Percentiles rank a stretch among this genome's conserved stretches.
phyloP scores from a whole-genome alignment of 2,888 invertebrate genomes.

The Sipha maydis region DNA sequence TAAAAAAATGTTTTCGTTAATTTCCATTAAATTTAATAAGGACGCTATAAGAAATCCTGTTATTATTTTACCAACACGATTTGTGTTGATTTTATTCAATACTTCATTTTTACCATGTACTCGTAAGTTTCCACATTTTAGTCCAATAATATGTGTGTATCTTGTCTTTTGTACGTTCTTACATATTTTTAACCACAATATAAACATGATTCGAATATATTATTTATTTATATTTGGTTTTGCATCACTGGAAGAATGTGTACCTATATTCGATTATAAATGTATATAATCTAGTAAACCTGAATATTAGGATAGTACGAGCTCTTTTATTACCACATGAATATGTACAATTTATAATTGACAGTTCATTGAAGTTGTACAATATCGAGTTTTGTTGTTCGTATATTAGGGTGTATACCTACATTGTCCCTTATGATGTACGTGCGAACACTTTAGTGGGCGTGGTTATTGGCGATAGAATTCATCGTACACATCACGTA shows the following conservation, averaged over 20 bases:
- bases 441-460: constrained; percentile 25
- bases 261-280: background rate
- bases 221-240: background rate
- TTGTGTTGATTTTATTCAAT: too few relatives aligned
- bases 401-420: background rate
- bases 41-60: too few relatives aligned
- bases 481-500: constrained; percentile 27
- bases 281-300: too few relatives aligned
- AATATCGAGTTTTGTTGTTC: constrained; percentile 12
- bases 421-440: background rate
- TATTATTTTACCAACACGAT: too few relatives aligned
- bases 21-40: too few relatives aligned
- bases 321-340: background rate
- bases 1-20: too few relatives aligned
- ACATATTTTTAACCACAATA: background rate
- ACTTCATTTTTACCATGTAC: background rate
- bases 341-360: constrained; percentile 16
- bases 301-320: background rate
- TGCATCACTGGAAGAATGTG: background rate
- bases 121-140: background rate
- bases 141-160: background rate
- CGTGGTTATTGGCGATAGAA: constrained; percentile 32
- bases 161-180: background rate
- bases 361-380: background rate
- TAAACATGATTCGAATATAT: background rate